These are phyloP conservation scores for Coenobita brevimanus DNA, from an alignment of 1,140 invertebrate genomes.

Conservation along the genomic window DNA sequence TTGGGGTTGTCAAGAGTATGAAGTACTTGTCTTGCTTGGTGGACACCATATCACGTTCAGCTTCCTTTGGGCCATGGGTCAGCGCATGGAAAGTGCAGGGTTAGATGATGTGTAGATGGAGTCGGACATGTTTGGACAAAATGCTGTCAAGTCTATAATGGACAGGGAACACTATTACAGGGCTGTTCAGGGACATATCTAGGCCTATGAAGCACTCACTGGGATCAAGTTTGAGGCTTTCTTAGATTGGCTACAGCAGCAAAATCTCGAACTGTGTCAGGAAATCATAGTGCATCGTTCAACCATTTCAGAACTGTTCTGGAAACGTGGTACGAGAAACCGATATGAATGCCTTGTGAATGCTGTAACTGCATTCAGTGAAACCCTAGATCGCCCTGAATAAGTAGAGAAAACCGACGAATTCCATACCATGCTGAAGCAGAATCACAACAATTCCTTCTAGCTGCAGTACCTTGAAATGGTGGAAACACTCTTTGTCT, in stretches of 20 bases:
- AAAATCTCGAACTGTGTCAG: too few species aligned
- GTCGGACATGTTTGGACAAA: not conserved
- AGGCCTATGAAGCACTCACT: constrained; percentile 12
- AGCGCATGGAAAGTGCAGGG: constrained; percentile 19
- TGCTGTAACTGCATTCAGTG: not conserved
- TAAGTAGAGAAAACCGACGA: not conserved
- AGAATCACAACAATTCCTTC: not conserved
- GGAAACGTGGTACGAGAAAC: not conserved
- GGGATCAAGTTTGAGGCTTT: not conserved
- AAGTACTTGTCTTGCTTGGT: not conserved
- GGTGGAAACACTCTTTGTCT: constrained; percentile 2
- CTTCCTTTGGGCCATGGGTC: constrained; percentile 5
- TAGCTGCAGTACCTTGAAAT: not conserved
- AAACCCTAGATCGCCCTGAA: not conserved
- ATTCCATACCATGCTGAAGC: not conserved
- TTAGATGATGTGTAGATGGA: not conserved
- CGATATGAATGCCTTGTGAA: too few species aligned
- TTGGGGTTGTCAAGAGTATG: not conserved
- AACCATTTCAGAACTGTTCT: not conserved
- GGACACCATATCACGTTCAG: not conserved
- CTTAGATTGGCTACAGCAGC: too few species aligned
- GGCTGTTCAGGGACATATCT: constrained; percentile 19
- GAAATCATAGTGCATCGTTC: not conserved
- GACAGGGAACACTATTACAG: constrained; percentile 4
- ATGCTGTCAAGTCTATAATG: constrained; percentile 4